A percentile compares a stretch with the other conserved stretches of the same genome.
Evolutionary conservation across 2,797 vertebrate species (phyloP).

Genomic region (Crocodylus rhombifer): DNA sequence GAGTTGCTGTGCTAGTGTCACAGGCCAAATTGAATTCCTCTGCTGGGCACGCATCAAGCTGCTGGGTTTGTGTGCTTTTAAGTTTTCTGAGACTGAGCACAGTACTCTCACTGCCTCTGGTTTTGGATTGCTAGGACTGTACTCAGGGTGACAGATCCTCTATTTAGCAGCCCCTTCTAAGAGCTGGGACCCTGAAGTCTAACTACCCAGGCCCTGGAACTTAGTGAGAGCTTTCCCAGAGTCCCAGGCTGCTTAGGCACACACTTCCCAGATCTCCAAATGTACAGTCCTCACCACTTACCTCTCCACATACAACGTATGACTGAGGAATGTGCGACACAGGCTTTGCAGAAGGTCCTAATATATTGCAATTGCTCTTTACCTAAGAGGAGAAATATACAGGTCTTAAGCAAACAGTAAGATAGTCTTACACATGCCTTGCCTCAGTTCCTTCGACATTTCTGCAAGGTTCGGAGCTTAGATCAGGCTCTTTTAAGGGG

Average conservation of each 20-base stretch:
- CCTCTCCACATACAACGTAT: background rate
- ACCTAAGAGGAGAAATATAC: background rate
- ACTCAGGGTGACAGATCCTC: too few species aligned
- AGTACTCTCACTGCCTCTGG: too few species aligned
- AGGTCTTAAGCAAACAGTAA: background rate
- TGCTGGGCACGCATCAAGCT: background rate
- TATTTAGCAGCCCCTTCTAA: background rate
- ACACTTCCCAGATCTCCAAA: background rate
- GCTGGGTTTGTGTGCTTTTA: background rate
- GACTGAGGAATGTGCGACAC: rapidly evolving
- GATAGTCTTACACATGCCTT: background rate
- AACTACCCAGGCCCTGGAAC: background rate
- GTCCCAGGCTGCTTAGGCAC: rapidly evolving
- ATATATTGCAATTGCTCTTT: background rate
- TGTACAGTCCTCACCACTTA: background rate
- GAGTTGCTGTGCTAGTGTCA: too few species aligned
- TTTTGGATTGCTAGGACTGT: too few species aligned
- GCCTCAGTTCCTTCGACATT: background rate
- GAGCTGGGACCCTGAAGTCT: background rate
- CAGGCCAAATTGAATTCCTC: too few species aligned
- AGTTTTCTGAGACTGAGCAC: background rate
- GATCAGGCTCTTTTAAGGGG: background rate
- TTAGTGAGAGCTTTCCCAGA: rapidly evolving
- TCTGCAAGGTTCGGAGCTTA: background rate
- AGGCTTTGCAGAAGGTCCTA: background rate